phyloP scores from a whole-genome alignment of 2,797 vertebrate species.

The Cyclura pinguis region DNA sequence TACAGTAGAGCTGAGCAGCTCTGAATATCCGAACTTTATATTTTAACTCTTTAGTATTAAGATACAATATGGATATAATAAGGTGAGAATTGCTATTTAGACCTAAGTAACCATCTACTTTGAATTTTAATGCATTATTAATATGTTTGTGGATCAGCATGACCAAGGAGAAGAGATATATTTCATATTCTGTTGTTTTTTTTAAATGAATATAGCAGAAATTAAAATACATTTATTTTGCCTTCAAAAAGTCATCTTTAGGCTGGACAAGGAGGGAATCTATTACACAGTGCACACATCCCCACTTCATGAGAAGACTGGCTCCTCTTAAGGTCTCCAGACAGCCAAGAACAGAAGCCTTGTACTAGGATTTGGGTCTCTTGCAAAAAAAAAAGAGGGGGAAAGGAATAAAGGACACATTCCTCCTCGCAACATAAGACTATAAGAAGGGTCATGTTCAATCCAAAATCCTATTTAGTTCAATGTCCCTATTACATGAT shows the following conservation, averaged over 20 bases:
- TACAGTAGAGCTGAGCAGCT: slow-evolving; percentile 51
- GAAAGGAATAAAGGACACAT: not conserved
- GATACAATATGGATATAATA: not conserved
- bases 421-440: not conserved
- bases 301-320: not conserved
- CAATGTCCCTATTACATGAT: no score
- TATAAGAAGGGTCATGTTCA: no score
- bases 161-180: no score
- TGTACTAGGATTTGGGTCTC: not conserved
- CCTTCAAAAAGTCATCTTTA: not conserved
- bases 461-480: no score
- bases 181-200: no score
- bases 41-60: slow-evolving; percentile 56
- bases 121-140: slow-evolving; percentile 17
- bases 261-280: not conserved
- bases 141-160: not conserved
- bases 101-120: slow-evolving; percentile 13
- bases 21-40: slow-evolving; percentile 42
- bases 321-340: not conserved
- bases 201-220: no score
- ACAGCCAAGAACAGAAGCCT: not conserved
- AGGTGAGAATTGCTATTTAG: slow-evolving; percentile 28
- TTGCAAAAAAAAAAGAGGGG: not conserved
- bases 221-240: not conserved
- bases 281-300: not conserved